Base-by-base conservation (phyloP, 2,113 vertebrate genomes). In the Microcebus tavaratra region DNA sequence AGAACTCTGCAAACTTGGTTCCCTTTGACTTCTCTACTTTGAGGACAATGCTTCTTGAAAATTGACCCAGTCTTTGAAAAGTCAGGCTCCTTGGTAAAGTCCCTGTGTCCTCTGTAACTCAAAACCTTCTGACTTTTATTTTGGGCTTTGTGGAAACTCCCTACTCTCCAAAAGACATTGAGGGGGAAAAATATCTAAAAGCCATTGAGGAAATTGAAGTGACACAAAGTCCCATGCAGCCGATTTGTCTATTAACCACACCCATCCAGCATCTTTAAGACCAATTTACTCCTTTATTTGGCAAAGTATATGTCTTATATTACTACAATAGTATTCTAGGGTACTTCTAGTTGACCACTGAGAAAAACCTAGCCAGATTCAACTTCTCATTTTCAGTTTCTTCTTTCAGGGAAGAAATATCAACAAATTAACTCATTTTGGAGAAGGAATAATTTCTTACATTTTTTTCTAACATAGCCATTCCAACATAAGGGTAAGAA, bases 81-180 rank as follows among this genome's bases (percentile, higher is more conserved):
- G 12, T 2, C 45, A 92, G 36, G 42, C 36, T 94, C 21, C 70
- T 94, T 84, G 31, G 75, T 86, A 55, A 86, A 91, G 36, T 88
- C 50, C 25, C 25, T 25, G 8, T 80, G 50, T 89, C 39, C 48
- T 95, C 76, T 82, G 25, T 59, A 96, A 96, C 17, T 36, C 31
- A 75, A 97, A 95, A 95, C 50, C 63, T 97, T 82, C 70, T 97
- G 82, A 83, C 34, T 61, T 97, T 34, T 76, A 79, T 78, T 96
- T 94, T 65, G 90, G 29, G 11, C 2, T 91, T 25, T 94, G 59
- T 75, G 68, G 81, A 94, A 95, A 86, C 14, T 67, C 23, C 8
- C 12, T 79, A 57, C 14, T 79, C 39, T 91, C 14, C 13, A 59
- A 88, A 95, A 93, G 34, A 55, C n/a, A 59, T 45, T 25, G 9